Conservation (phyloP, 2,888 invertebrate genomes). For the Beris chalybata region DNA sequence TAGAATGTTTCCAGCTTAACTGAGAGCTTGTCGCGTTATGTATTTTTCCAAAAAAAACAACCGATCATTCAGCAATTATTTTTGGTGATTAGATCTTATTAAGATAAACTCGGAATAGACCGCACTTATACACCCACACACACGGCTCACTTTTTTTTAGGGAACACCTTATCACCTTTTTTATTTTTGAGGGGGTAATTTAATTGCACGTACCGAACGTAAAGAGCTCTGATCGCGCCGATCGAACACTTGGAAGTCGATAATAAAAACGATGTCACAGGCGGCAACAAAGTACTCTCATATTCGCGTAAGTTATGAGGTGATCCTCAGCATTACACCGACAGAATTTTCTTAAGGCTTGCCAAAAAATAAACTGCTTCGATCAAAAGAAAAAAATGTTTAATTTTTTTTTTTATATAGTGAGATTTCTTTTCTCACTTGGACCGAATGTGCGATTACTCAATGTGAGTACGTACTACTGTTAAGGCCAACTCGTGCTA, state of each 20-base stretch:
- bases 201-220: constrained; percentile 24
- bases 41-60: constrained; percentile 21
- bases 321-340: neutral
- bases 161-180: constrained; percentile 21
- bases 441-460: constrained; percentile 20
- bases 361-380: constrained; percentile 19
- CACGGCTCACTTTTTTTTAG: constrained; percentile 12
- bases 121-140: constrained; percentile 15
- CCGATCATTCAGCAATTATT: constrained; percentile 24
- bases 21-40: constrained; percentile 1
- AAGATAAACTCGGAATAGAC: constrained; percentile 19
- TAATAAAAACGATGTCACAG: constrained; percentile 18
- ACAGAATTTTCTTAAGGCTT: neutral
- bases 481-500: constrained; percentile 4
- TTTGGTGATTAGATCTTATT: constrained; percentile 27
- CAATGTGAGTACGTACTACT: constrained; percentile 7
- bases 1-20: constrained; percentile 17
- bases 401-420: no score
- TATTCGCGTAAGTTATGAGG: no score
- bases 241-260: constrained; percentile 18
- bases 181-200: neutral
- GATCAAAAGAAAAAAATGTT: no score
- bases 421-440: neutral
- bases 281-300: constrained; percentile 11
- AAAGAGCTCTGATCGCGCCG: neutral